Percentiles rank a stretch among this genome's conserved stretches.
Conservation (phyloP, 1,140 invertebrate species). For the Eurosta solidaginis region DNA sequence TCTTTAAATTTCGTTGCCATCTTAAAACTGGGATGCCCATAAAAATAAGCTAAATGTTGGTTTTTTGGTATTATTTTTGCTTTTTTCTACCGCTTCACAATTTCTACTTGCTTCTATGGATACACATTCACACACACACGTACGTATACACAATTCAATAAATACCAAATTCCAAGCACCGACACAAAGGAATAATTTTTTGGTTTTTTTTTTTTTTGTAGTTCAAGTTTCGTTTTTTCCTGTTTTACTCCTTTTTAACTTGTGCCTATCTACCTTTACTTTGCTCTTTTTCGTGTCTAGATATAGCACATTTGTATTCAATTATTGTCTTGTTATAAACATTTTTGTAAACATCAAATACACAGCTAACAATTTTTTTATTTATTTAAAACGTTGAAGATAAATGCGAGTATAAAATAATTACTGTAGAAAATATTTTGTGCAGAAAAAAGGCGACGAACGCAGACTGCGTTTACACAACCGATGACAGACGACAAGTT, state of each 20-base stretch:
- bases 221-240: neutral
- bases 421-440: neutral
- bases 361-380: neutral
- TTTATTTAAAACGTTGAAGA: neutral
- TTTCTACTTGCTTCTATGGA: neutral
- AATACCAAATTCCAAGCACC: neutral
- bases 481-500: conserved; percentile 23
- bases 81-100: neutral
- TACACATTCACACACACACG: neutral
- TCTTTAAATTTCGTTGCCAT: no score
- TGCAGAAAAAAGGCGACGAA: conserved; percentile 4
- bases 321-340: neutral
- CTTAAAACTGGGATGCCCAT: neutral
- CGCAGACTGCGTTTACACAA: conserved; percentile 14
- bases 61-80: neutral
- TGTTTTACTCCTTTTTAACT: neutral
- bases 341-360: neutral
- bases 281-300: neutral
- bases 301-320: neutral
- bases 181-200: conserved; percentile 21
- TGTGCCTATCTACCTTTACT: neutral
- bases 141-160: neutral
- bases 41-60: neutral
- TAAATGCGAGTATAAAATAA: neutral
- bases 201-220: neutral